A percentile compares a stretch with the other conserved stretches of the same genome.
These are phyloP conservation scores for Trachelus troglodyta DNA, from an alignment of 2,888 invertebrate species.

Conservation along the genomic window DNA sequence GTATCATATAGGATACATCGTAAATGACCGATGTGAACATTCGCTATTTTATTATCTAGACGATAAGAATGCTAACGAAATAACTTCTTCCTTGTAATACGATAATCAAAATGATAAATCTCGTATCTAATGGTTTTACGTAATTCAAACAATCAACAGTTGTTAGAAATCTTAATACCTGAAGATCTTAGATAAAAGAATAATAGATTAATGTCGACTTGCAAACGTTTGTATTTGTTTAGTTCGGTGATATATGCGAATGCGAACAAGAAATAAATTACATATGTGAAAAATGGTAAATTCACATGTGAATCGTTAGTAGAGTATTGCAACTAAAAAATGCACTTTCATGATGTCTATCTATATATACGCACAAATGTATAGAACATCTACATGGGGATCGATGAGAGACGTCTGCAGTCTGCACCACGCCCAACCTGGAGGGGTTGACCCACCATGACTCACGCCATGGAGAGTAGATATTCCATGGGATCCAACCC, in stretches of 20 bases:
- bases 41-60: background rate
- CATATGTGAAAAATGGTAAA: background rate
- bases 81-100: background rate
- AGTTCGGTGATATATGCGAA: background rate
- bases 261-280: background rate
- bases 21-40: background rate
- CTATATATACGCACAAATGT: background rate
- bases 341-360: background rate
- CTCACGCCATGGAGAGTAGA: constrained; percentile 50
- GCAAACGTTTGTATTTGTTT: background rate
- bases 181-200: background rate
- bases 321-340: background rate
- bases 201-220: background rate
- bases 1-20: background rate
- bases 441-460: constrained; percentile 47
- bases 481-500: constrained; percentile 13
- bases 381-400: constrained; percentile 31
- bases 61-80: background rate
- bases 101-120: background rate
- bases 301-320: background rate
- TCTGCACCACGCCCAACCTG: constrained; percentile 56
- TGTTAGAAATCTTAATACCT: background rate
- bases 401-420: constrained; percentile 57
- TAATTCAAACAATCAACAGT: background rate
- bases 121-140: background rate